These are phyloP conservation scores for Leucoraja ocellata DNA, from an alignment of 2,797 vertebrate species.

Conservation along the genomic window DNA sequence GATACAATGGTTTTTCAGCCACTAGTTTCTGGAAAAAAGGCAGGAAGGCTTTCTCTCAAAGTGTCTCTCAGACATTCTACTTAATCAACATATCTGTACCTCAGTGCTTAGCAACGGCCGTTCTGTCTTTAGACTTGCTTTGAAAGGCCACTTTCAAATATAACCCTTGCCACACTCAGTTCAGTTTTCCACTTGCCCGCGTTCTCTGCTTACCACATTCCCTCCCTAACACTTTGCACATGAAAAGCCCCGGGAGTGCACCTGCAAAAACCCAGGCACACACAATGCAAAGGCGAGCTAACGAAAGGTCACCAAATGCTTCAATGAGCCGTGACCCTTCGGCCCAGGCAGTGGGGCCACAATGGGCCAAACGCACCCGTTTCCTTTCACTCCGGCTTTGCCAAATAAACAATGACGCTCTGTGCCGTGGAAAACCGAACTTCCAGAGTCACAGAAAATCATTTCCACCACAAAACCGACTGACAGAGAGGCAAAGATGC, in stretches of 20 bases:
- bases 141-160: slow-evolving; percentile 29
- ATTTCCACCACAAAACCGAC: neutral
- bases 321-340: neutral
- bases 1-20: neutral
- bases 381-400: neutral
- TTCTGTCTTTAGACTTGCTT: slow-evolving; percentile 18
- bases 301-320: slow-evolving; percentile 6
- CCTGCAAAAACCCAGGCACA: neutral
- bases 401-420: neutral
- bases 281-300: neutral
- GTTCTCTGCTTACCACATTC: neutral
- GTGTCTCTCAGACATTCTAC: neutral
- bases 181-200: neutral
- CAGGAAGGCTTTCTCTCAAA: neutral
- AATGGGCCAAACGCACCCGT: neutral
- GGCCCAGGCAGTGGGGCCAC: neutral
- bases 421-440: neutral
- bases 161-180: neutral
- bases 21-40: neutral
- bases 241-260: slow-evolving; percentile 1
- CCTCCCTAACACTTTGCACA: slow-evolving; percentile 3
- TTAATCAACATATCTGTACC: slow-evolving; percentile 2
- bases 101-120: slow-evolving; percentile 1
- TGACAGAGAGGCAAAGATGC: neutral
- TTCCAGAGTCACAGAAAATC: neutral